Conservation (phyloP, 2,888 invertebrate genomes). For the Hydroisotoma schaefferi region DNA sequence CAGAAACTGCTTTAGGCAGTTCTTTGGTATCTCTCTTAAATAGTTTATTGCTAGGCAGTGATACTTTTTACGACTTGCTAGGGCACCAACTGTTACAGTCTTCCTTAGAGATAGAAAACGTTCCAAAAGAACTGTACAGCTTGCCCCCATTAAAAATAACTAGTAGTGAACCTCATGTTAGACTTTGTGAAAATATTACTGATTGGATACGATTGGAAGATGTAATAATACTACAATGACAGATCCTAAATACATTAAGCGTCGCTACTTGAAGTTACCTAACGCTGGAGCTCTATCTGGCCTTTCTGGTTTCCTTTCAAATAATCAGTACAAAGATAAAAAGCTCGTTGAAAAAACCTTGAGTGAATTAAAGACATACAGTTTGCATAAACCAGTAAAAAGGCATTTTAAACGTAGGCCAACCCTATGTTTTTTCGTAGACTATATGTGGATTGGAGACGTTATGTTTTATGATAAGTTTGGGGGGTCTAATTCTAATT, state of each 20-base stretch:
- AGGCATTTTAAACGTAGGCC: neutral
- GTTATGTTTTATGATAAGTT: neutral
- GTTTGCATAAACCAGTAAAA: neutral
- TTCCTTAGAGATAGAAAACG: too few relatives aligned
- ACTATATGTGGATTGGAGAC: neutral
- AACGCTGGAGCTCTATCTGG: neutral
- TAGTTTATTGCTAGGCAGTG: too few relatives aligned
- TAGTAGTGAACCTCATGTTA: too few relatives aligned
- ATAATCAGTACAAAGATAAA: neutral
- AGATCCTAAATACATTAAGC: neutral
- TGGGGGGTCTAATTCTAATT: neutral
- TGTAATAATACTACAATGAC: too few relatives aligned
- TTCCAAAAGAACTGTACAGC: too few relatives aligned
- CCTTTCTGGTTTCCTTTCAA: neutral
- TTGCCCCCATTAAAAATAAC: too few relatives aligned
- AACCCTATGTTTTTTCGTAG: neutral
- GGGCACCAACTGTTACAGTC: too few relatives aligned
- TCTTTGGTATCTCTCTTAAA: too few relatives aligned
- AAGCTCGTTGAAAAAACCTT: neutral
- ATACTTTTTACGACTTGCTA: too few relatives aligned
- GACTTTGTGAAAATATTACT: too few relatives aligned
- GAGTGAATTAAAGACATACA: neutral
- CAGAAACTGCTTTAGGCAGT: too few relatives aligned
- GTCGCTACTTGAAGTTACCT: neutral
- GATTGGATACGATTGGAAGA: too few relatives aligned